Percentiles rank a stretch among this genome's conserved stretches.
phyloP scores from a whole-genome alignment of 2,113 vertebrate genomes.

The Microcebus murinus region DNA sequence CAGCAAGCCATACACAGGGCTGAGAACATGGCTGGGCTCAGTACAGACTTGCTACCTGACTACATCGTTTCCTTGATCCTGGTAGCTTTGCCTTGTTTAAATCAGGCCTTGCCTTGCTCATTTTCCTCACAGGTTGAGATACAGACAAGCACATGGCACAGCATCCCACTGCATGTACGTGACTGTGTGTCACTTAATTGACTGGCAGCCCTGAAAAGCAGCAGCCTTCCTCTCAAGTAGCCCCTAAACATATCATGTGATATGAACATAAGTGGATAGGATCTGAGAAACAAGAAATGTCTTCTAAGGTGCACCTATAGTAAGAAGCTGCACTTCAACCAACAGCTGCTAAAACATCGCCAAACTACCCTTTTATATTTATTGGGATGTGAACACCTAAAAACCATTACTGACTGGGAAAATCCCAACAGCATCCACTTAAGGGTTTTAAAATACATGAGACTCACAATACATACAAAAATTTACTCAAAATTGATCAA shows the following conservation, averaged over 20 bases:
- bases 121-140: background rate
- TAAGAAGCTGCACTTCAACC: background rate
- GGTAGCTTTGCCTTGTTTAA: slow-evolving; percentile 21
- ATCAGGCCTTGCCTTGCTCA: background rate
- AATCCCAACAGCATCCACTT: background rate
- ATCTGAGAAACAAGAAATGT: background rate
- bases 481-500: slow-evolving; percentile 39
- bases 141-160: background rate
- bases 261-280: background rate
- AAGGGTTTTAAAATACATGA: slow-evolving; percentile 1
- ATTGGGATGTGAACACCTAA: background rate
- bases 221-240: slow-evolving; percentile 17
- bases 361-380: background rate
- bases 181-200: background rate
- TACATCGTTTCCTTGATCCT: background rate
- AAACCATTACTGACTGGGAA: slow-evolving; percentile 5
- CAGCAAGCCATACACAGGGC: background rate
- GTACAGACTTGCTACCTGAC: slow-evolving; percentile 30
- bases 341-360: background rate
- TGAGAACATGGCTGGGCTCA: slow-evolving; percentile 11
- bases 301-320: background rate
- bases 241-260: background rate
- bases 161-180: background rate
- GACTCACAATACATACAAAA: background rate
- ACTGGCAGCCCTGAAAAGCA: background rate